phyloP scores from a whole-genome alignment of 2,797 vertebrate species.

The Clarias pachynema region DNA sequence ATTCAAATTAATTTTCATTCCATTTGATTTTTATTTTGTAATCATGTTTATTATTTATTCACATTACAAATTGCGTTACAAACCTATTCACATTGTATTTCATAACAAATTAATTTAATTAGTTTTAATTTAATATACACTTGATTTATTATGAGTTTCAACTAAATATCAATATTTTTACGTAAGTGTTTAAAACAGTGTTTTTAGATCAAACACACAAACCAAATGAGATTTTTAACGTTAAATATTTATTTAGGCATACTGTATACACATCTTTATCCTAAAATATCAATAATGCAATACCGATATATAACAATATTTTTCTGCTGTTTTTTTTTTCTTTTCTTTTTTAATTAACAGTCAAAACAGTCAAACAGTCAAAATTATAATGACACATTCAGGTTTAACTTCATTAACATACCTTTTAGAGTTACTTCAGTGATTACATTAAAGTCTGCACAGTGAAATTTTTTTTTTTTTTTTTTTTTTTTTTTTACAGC shows the following conservation, averaged over 20 bases:
- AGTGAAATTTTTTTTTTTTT: neutral
- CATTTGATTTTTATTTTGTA: no score
- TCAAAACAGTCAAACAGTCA: conserved; percentile 27
- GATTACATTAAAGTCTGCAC: conserved; percentile 16
- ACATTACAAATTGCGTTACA: no score
- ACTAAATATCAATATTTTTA: neutral
- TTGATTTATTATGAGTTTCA: neutral
- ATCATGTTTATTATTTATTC: no score
- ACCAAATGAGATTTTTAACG: neutral
- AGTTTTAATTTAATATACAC: no score
- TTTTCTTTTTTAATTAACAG: conserved; percentile 19
- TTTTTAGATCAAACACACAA: neutral
- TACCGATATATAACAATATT: conserved; percentile 22
- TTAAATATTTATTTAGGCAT: conserved; percentile 36
- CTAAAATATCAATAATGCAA: conserved; percentile 37
- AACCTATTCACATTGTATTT: no score
- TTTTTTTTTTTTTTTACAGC: neutral
- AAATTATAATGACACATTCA: conserved; percentile 44
- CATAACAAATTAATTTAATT: no score
- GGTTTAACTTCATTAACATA: conserved; percentile 37
- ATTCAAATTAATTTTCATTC: no score
- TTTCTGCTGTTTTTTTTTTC: neutral
- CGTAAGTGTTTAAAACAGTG: neutral
- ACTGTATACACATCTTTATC: conserved; percentile 25
- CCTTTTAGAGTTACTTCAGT: neutral